Percentiles rank a stretch among this genome's conserved stretches.
Conservation (phyloP, 2,113 vertebrate species). For the Pituophis catenifer region DNA sequence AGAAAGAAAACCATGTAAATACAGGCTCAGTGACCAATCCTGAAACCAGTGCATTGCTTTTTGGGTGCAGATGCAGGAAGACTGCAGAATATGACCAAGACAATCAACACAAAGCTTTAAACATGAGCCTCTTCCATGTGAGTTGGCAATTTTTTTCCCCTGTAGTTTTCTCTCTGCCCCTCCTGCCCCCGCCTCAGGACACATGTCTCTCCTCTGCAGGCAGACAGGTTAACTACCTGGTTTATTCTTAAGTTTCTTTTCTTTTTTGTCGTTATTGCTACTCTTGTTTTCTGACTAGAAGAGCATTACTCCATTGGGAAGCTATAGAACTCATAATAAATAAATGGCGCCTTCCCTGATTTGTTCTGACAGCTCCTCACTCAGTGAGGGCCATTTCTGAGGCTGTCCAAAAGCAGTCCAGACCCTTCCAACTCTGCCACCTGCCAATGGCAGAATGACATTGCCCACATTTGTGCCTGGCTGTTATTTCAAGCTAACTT, state of each 20-base stretch:
- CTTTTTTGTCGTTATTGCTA: not conserved
- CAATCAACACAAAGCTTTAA: not conserved
- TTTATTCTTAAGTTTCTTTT: not conserved
- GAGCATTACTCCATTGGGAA: not conserved
- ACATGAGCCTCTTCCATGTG: not conserved
- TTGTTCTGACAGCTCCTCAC: not conserved
- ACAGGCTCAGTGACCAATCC: not conserved
- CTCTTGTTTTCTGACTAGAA: not conserved
- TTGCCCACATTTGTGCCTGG: not conserved
- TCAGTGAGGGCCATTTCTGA: not conserved
- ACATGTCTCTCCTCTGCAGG: not conserved
- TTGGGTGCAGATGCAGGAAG: not conserved
- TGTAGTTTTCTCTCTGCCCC: not conserved
- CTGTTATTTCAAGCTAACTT: constrained; percentile 12
- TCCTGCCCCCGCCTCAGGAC: not conserved
- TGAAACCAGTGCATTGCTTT: not conserved
- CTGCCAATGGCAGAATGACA: not conserved
- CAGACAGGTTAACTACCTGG: not conserved
- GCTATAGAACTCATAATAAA: not conserved
- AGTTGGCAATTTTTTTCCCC: constrained; percentile 10
- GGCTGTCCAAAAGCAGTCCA: not conserved
- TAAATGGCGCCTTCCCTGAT: not conserved
- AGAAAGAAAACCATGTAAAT: not conserved
- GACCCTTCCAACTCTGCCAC: not conserved
- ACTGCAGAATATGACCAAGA: not conserved